Conservation (phyloP, 2,888 invertebrate genomes). For the Eupithecia insigniata region DNA sequence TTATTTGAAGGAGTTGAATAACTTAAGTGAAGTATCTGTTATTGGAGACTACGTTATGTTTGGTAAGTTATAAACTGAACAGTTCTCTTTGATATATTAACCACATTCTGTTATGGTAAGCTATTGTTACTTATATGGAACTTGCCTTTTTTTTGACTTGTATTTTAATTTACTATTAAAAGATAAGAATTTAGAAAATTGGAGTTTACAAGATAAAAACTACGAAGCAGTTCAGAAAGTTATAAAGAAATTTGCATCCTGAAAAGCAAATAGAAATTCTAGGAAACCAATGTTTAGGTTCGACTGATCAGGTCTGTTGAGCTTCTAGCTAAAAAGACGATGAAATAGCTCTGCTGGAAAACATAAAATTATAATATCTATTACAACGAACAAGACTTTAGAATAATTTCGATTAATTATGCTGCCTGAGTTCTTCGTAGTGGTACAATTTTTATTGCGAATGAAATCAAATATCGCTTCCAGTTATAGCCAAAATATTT, state of each 20-base stretch:
- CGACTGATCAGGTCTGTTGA: too few species aligned
- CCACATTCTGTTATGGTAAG: not conserved
- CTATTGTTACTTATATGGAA: not conserved
- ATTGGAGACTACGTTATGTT: conserved; percentile 83
- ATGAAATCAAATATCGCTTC: not conserved
- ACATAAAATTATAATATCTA: too few species aligned
- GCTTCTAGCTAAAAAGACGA: not conserved
- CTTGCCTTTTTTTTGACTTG: not conserved
- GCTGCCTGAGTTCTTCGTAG: too few species aligned
- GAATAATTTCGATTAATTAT: too few species aligned
- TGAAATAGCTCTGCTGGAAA: not conserved
- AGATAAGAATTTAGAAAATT: not conserved
- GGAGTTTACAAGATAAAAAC: not conserved
- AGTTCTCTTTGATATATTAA: not conserved
- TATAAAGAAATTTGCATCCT: not conserved
- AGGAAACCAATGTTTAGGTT: not conserved
- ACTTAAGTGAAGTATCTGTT: conserved; percentile 81
- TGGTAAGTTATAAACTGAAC: conserved; percentile 63
- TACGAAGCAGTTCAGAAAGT: not conserved
- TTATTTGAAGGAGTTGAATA: conserved; percentile 82
- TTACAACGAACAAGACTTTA: too few species aligned
- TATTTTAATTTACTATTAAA: too few species aligned
- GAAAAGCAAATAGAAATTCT: not conserved
- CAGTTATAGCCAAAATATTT: not conserved
- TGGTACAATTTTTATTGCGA: too few species aligned